Evolutionary conservation across 2,888 invertebrate genomes (phyloP).

Genomic region (Cyrtodaria siliqua): DNA sequence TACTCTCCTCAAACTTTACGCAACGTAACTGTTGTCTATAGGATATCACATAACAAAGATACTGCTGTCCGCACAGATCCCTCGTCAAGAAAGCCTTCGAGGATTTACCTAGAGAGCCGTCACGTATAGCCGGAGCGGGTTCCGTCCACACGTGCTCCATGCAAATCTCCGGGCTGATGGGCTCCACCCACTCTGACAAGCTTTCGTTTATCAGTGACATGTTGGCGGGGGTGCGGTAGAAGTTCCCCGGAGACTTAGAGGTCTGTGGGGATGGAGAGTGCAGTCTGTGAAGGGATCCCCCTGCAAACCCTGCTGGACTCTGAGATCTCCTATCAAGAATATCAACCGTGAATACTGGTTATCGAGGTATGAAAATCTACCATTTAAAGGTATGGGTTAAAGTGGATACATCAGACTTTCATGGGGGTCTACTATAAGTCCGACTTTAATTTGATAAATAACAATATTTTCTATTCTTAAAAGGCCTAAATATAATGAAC

Average conservation of each 20-base stretch:
- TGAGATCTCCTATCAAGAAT: slow-evolving; percentile 88
- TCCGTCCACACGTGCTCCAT: slow-evolving; percentile 97
- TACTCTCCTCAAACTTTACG: slow-evolving; percentile 86
- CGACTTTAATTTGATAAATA: too few species aligned
- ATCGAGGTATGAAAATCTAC: too few species aligned
- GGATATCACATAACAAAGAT: slow-evolving; percentile 92
- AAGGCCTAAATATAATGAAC: too few species aligned
- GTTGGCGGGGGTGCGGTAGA: slow-evolving; percentile 76
- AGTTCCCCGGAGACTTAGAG: slow-evolving; percentile 73
- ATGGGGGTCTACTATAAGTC: too few species aligned
- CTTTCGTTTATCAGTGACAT: slow-evolving; percentile 79
- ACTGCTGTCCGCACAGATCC: slow-evolving; percentile 95
- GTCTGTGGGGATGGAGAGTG: slow-evolving; percentile 78
- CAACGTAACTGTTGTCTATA: slow-evolving; percentile 89
- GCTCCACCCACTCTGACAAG: slow-evolving; percentile 87
- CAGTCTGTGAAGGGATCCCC: slow-evolving; percentile 77
- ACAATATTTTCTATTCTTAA: too few species aligned
- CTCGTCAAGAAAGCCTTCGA: slow-evolving; percentile 93
- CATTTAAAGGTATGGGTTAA: too few species aligned
- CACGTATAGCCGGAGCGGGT: slow-evolving; percentile 83
- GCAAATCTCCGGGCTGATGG: slow-evolving; percentile 94
- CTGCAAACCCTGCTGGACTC: slow-evolving; percentile 84
- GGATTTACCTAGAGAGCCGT: slow-evolving; percentile 88
- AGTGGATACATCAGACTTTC: too few species aligned
- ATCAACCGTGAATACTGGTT: too few species aligned